Conservation (phyloP, 2,888 invertebrate genomes). For the Aporophyla nigra region DNA sequence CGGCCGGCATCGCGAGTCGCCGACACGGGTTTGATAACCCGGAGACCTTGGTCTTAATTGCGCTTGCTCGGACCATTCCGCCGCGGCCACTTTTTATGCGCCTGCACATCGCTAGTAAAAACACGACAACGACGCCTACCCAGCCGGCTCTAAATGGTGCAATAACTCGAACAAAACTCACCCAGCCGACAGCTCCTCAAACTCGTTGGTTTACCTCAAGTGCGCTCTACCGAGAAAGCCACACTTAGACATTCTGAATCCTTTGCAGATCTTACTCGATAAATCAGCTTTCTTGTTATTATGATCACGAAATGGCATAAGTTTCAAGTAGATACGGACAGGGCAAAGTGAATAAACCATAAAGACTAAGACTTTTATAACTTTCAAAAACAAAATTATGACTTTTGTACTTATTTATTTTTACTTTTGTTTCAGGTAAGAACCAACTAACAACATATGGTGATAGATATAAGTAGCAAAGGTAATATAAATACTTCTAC, state of each 20-base stretch:
- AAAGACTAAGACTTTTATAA: conserved; percentile 11
- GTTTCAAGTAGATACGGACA: conserved; percentile 53
- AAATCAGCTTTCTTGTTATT: conserved; percentile 77
- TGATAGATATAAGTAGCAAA: conserved; percentile 17
- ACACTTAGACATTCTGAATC: conserved; percentile 76
- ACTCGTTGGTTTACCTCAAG: conserved; percentile 80
- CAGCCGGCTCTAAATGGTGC: conserved; percentile 82
- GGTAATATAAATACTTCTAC: conserved; percentile 24
- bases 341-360: conserved; percentile 21
- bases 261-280: conserved; percentile 80
- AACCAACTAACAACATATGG: conserved; percentile 7
- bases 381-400: conserved; percentile 13
- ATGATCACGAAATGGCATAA: conserved; percentile 69
- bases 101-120: conserved; percentile 90
- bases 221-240: conserved; percentile 86
- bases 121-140: conserved; percentile 85
- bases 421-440: conserved; percentile 82
- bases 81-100: conserved; percentile 90
- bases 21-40: conserved; percentile 90
- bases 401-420: conserved; percentile 36
- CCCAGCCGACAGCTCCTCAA: conserved; percentile 76
- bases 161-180: conserved; percentile 78
- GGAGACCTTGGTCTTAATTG: conserved; percentile 91
- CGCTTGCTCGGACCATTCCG: conserved; percentile 89
- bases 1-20: conserved; percentile 84